Base-by-base conservation (phyloP, 2,888 invertebrate species). In the Ophonus ardosiacus region DNA sequence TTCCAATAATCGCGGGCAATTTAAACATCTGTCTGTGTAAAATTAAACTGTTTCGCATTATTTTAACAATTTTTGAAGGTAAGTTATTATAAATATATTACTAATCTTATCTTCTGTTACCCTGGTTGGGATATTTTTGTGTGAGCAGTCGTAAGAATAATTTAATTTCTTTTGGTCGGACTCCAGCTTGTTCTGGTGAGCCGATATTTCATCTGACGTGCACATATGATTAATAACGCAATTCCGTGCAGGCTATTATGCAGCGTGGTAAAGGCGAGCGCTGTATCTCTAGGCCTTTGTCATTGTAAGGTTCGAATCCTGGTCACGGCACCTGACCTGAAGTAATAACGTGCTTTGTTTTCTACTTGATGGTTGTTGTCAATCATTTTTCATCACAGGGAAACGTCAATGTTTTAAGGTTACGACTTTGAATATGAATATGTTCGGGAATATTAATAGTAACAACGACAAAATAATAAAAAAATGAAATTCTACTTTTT, bases 151-250 rank as follows among this genome's bases (percentile, higher is more conserved):
- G 18, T 74, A 74, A 74, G 71, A 74, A 74, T 74, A 74, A 74
- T 74, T 74, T 74, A 74, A 74, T 74, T 74, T 51, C 17, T 18
- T 43, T 74, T 65, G 51, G 59, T 68, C 51, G 61, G 82, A 24
- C 59, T 68, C 56, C 18, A 43, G 71, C 21, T 17, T 13, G 71
- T 43, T 74, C 71, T 68, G 18, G 43, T 74, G 71, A 40, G 43
- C 43, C 74, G 59, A 83, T 83, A 83, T 71, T 74, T 83, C 83
- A 83, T 83, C 83, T 83, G 83, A 83, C 83, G 61, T 76, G 76
- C 83, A 63, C 56, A 79, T 78, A 84, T 84, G 84, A 84, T 84
- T 84, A 84, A 84, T 84, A 84, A 79, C 63, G 84, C 84, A 84
- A 84, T 84, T 84, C 79, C 84, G 78, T 84, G 78, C 79, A 56